Evolutionary conservation across 2,888 invertebrate genomes (phyloP), one percentile per base, ranked within the genome.

Genomic region (Melieria picta): DNA sequence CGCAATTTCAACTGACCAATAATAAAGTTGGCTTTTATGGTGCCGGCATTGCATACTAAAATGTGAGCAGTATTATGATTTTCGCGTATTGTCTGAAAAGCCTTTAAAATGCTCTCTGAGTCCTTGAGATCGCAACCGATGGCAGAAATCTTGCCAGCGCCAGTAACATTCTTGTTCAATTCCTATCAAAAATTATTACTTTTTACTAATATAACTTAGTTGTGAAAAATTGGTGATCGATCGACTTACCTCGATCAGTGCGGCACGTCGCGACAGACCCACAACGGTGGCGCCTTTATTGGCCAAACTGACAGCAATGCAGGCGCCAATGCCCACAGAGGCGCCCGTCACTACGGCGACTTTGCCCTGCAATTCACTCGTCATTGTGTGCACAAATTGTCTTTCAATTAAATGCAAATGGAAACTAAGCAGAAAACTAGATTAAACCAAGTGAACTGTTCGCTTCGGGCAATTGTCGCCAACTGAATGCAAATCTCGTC

Each of bases 201-300:
- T 62, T 13, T 42, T 42, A 10, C 46, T 7, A 3, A 43, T 11
- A 47, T 7, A 1, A 13, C 9, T n/a, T 6, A 52, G 6, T 6
- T 52, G 9, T 4, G 2, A 50, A 52, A 52, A 16, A 7, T 47
- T 30, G 5, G 16, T 60, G 30, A 45, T 7, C 0, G 7, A 16
- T 4, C 0, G 7, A 61, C 78, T 75, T 72, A 86, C 88, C 83
- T 89, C 82, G 48, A 90, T 87, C 68, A 86, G 82, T 61, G 88
- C 86, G 1, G 82, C 80, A 48, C 88, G 87, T 68, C 90, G 82
- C 4, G 89, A 89, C 71, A 90, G 84, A 4, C 89, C 90, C 4
- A 90, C 85, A 0, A 90, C 90, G 62, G 84, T 83, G 83, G 90
- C 81, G 9, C 89, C 89, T 9, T 84, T 81, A 76, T 87, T 84